A percentile compares a stretch with the other conserved stretches of the same genome.
These are phyloP conservation scores for Drosophila anceps DNA, from an alignment of 2,888 invertebrate genomes.

Conservation along the genomic window DNA sequence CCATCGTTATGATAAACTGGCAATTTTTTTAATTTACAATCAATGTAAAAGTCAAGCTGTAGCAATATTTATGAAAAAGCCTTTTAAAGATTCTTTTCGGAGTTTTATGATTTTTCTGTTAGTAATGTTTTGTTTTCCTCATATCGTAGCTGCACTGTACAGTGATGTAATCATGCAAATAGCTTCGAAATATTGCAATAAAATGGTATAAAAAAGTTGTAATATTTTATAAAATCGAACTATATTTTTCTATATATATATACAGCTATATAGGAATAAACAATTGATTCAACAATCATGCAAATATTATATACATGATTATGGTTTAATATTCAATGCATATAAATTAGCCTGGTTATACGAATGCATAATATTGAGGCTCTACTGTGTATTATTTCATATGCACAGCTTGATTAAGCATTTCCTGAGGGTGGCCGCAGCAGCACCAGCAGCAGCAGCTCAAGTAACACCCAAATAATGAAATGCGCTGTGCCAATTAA, in stretches of 20 bases:
- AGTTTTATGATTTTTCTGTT: not conserved
- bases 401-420: constrained; percentile 52
- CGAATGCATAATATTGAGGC: not conserved
- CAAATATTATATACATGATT: not conserved
- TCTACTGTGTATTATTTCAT: constrained; percentile 21
- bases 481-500: constrained; percentile 31
- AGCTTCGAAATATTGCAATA: not conserved
- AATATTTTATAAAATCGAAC: too few relatives aligned
- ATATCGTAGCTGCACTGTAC: not conserved
- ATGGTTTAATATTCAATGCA: not conserved
- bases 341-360: not conserved
- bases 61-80: not conserved
- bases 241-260: not conserved
- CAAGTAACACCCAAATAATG: constrained; percentile 43
- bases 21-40: too few relatives aligned
- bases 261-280: not conserved
- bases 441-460: constrained; percentile 18
- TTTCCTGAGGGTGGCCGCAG: constrained; percentile 49
- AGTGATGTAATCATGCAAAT: constrained; percentile 5
- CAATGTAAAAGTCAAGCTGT: not conserved
- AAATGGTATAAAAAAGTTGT: too few relatives aligned
- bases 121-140: not conserved
- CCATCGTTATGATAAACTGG: not conserved
- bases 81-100: not conserved
- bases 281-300: too few relatives aligned